Evolutionary conservation across 30 jellyfish, hydroid and myxozoan species (phyloP).

Genomic region (Phacellophora camtschatica): DNA sequence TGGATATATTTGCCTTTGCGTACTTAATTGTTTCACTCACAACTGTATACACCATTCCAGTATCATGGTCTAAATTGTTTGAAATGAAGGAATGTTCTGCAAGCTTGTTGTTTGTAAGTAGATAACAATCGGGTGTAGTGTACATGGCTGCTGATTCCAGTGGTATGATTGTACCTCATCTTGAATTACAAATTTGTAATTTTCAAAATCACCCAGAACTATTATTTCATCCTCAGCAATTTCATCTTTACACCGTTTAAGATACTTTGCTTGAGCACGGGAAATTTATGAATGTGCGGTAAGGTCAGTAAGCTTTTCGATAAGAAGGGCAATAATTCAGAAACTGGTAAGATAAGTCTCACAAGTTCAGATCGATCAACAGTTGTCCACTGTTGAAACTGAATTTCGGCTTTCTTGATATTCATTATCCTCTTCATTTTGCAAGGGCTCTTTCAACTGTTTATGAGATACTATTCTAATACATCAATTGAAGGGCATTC

Average conservation of each 20-base stretch:
- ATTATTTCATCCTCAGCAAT: conserved; percentile 27
- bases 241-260: conserved; percentile 47
- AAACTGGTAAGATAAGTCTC: conserved; percentile 8
- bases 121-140: conserved; percentile 20
- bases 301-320: conserved; percentile 20
- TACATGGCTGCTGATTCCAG: conserved; percentile 49
- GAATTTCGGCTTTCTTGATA: conserved; percentile 28
- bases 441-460: neutral
- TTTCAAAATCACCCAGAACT: conserved; percentile 62
- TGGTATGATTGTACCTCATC: conserved; percentile 41
- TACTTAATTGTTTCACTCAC: neutral
- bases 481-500: conserved; percentile 42
- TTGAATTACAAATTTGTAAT: conserved; percentile 19
- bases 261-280: conserved; percentile 49
- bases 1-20: neutral
- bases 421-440: no score
- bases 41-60: conserved; percentile 14
- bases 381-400: conserved; percentile 69
- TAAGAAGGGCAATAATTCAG: conserved; percentile 25
- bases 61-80: conserved; percentile 56
- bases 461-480: neutral
- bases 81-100: conserved; percentile 40
- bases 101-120: conserved; percentile 17
- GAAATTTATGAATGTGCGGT: conserved; percentile 75
- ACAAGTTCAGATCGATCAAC: conserved; percentile 64